Evolutionary conservation across 1,140 invertebrate genomes (phyloP), one percentile per base, ranked within the genome.

Genomic region (Drosophila hydei): DNA sequence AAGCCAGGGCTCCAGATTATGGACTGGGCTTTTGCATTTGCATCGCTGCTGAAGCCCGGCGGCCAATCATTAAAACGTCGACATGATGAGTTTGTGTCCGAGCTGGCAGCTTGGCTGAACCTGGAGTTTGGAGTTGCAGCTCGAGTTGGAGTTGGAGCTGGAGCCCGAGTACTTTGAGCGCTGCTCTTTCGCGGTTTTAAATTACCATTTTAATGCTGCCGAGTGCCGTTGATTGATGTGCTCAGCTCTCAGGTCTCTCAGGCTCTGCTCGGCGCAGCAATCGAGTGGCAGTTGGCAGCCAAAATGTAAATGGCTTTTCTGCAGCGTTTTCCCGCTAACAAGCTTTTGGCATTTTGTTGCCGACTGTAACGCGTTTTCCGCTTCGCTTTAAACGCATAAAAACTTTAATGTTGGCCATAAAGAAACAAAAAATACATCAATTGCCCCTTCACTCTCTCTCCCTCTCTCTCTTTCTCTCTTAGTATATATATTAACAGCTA

Each of bases 131-230:
- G 30, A 33, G 27, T 9, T 11, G 9, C n/a, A 40, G 40, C 12
- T 43, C 19, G 40, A 30, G 30, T 11, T 33, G 54, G 9, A 64
- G 38, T 23, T 9, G 21, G 2, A 54, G 18, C 4, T 1, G 33
- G 21, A 42, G 54, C 16, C 42, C 2, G 36, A 16, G 36, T 42
- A 25, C 33, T 54, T 54, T 19, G 48, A 7, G 14, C 4, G 14
- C 48, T 14, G 54, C 51, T 47, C 64, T 62, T 55, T 60, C 70
- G 81, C 72, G 81, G 81, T 88, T 87, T 87, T 78, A 87, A 87
- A 87, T 87, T 87, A 87, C 81, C 81, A 87, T 87, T 87, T 87
- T 87, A 87, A 87, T 87, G 81, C 72, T 77, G 81, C 70, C 79
- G 74, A 81, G 70, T 80, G 77, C 69, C 62, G 70, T 74, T 87